Evolutionary conservation across 1,140 invertebrate species (phyloP).

Genomic region (Tribolium castaneum): DNA sequence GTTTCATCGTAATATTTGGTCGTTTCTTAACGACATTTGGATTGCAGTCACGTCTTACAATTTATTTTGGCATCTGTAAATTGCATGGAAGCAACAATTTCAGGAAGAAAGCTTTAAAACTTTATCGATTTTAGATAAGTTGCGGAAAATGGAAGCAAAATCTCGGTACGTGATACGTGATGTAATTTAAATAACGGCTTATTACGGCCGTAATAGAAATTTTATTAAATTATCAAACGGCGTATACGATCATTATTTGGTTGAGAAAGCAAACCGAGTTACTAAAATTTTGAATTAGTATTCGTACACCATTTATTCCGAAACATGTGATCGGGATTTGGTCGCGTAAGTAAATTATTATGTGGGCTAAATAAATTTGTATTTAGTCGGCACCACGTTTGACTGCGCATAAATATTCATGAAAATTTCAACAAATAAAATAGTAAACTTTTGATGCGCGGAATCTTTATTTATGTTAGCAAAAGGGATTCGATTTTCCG

Average conservation of each 20-base stretch:
- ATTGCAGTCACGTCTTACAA: constrained; percentile 1
- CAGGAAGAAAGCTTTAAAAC: background rate
- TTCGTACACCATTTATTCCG: background rate
- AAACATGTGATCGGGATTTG: background rate
- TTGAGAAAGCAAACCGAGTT: background rate
- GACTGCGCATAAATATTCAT: too few species aligned
- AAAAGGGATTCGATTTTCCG: too few species aligned
- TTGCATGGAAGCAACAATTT: constrained; percentile 14
- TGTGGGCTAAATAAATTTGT: background rate
- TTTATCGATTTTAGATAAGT: constrained; percentile 12
- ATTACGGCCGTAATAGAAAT: too few species aligned
- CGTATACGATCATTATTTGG: too few species aligned
- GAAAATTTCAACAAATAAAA: too few species aligned
- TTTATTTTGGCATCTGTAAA: constrained; percentile 16
- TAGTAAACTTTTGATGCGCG: too few species aligned
- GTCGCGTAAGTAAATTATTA: background rate
- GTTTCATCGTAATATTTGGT: background rate
- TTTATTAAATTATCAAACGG: too few species aligned
- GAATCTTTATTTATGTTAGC: too few species aligned
- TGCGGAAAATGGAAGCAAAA: constrained; percentile 2
- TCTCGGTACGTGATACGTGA: background rate
- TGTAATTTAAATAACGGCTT: too few species aligned
- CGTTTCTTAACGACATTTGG: background rate
- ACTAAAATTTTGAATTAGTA: background rate
- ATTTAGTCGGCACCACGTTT: background rate